These are phyloP conservation scores for Knipowitschia caucasica DNA, from an alignment of 2,797 vertebrate genomes.

Conservation along the genomic window DNA sequence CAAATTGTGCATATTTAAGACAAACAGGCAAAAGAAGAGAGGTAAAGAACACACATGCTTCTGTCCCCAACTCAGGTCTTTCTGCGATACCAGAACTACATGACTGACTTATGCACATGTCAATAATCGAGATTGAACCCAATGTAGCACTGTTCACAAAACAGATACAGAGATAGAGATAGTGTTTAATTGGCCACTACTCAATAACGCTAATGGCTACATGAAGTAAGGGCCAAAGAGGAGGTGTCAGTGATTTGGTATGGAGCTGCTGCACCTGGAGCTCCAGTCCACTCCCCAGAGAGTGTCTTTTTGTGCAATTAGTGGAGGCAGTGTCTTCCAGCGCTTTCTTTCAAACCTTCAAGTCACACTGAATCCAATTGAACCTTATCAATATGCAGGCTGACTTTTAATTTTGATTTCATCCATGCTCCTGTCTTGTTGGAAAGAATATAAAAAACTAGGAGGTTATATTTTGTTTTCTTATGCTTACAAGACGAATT, in stretches of 20 bases:
- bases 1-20: no score
- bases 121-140: not conserved
- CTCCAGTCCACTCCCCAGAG: constrained; percentile 36
- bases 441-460: not conserved
- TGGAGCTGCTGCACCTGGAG: constrained; percentile 35
- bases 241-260: constrained; percentile 15
- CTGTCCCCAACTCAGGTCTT: no score
- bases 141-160: not conserved
- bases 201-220: not conserved
- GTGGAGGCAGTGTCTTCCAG: constrained; percentile 24
- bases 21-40: no score
- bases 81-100: no score
- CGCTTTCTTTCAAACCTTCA: constrained; percentile 25
- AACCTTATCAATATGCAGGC: constrained; percentile 35
- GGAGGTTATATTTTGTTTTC: constrained; percentile 1
- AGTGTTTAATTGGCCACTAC: not conserved
- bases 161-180: no score
- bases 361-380: constrained; percentile 48
- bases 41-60: no score
- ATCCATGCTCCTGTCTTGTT: constrained; percentile 18
- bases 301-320: constrained; percentile 46
- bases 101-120: no score
- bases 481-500: not conserved
- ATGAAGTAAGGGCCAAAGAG: not conserved
- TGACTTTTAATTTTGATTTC: constrained; percentile 45